A percentile compares a stretch with the other conserved stretches of the same genome.
Evolutionary conservation across 1,140 invertebrate genomes (phyloP).

Genomic region (Drosophila kurseongensis): DNA sequence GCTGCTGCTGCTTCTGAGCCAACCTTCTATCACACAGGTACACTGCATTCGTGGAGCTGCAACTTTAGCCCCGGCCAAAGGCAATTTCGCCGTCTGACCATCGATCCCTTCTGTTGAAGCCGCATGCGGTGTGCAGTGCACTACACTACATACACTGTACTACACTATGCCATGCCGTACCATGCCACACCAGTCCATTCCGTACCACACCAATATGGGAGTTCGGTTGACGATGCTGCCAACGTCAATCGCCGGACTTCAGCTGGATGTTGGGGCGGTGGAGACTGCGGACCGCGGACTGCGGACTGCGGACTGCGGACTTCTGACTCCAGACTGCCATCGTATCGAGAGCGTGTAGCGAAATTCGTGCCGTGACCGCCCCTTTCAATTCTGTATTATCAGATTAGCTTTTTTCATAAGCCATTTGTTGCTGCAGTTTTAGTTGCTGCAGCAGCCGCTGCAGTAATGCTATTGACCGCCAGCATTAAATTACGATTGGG

Average conservation of each 20-base stretch:
- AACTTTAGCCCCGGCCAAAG: conserved; percentile 59
- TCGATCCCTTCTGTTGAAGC: conserved; percentile 67
- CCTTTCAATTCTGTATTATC: conserved; percentile 83
- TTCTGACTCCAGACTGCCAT: not conserved
- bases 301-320: too few species aligned
- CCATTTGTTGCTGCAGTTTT: conserved; percentile 54
- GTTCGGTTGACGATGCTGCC: conserved; percentile 29
- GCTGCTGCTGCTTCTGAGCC: conserved; percentile 10
- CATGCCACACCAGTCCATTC: too few species aligned
- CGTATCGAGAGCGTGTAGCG: conserved; percentile 72
- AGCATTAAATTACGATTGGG: conserved; percentile 70
- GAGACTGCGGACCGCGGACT: too few species aligned
- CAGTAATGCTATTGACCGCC: conserved; percentile 71
- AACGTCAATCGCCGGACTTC: conserved; percentile 68
- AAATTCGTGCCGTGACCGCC: conserved; percentile 80
- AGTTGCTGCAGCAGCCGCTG: conserved; percentile 14
- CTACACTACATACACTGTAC: conserved; percentile 5
- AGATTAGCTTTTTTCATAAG: conserved; percentile 79
- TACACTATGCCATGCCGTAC: not conserved
- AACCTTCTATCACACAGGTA: conserved; percentile 50
- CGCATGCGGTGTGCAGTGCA: conserved; percentile 47
- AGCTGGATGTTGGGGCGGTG: not conserved
- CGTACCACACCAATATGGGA: conserved; percentile 52
- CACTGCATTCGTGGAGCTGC: conserved; percentile 21
- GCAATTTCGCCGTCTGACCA: conserved; percentile 76